phyloP scores from a whole-genome alignment of 2,888 invertebrate genomes.

The Agonopterix heracliana region DNA sequence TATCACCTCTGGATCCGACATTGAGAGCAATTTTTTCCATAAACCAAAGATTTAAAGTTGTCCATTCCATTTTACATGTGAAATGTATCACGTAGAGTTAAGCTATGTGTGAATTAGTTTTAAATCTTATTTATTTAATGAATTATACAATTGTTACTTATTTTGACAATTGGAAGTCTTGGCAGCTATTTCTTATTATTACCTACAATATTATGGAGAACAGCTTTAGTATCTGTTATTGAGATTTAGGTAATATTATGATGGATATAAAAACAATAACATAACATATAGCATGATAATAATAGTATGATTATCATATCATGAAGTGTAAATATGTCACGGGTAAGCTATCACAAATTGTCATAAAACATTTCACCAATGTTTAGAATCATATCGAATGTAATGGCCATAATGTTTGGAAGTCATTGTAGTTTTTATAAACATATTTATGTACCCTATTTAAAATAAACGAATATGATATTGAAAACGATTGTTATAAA shows the following conservation, averaged over 20 bases:
- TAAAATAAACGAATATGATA: too few relatives aligned
- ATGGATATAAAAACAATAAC: not conserved
- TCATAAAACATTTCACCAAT: too few relatives aligned
- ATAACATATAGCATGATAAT: not conserved
- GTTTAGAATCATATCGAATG: too few relatives aligned
- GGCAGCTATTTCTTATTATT: not conserved
- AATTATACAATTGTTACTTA: slow-evolving; percentile 1
- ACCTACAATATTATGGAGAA: not conserved
- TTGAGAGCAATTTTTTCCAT: slow-evolving; percentile 21
- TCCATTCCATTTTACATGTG: slow-evolving; percentile 5
- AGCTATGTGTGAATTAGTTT: slow-evolving; percentile 7
- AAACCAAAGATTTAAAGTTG: slow-evolving; percentile 46
- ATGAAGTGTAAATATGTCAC: not conserved
- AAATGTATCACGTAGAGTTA: slow-evolving; percentile 5
- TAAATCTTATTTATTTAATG: slow-evolving; percentile 6
- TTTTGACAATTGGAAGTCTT: not conserved
- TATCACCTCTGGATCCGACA: too few relatives aligned
- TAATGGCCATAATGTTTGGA: too few relatives aligned
- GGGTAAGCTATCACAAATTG: not conserved
- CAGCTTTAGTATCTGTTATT: not conserved
- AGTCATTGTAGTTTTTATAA: too few relatives aligned
- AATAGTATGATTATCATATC: not conserved
- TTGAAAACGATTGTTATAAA: not conserved
- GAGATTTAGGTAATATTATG: not conserved
- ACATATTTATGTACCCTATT: too few relatives aligned